A percentile compares a stretch with the other conserved stretches of the same genome.
Evolutionary conservation across 2,797 vertebrate genomes (phyloP).

Genomic region (Diglossa cyanea): DNA sequence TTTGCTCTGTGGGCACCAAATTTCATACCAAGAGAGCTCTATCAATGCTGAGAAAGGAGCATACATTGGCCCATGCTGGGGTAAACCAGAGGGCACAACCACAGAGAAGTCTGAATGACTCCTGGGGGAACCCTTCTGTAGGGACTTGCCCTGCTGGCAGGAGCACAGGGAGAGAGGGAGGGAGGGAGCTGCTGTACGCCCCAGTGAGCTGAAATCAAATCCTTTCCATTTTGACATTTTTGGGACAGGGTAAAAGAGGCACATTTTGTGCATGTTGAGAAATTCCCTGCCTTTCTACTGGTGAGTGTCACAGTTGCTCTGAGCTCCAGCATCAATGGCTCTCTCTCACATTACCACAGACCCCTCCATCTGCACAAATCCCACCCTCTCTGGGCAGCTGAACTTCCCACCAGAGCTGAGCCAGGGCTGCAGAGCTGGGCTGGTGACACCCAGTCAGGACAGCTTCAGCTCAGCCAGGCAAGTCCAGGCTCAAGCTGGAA

Average conservation of each 20-base stretch:
- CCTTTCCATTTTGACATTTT: neutral
- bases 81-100: neutral
- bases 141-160: neutral
- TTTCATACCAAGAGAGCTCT: rapidly evolving
- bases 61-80: neutral
- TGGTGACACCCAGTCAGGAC: neutral
- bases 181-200: neutral
- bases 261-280: neutral
- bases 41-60: neutral
- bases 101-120: neutral
- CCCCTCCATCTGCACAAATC: neutral
- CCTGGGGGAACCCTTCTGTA: neutral
- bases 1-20: neutral
- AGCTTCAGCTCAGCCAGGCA: neutral
- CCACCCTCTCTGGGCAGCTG: rapidly evolving
- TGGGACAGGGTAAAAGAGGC: neutral
- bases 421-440: neutral
- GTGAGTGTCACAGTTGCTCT: rapidly evolving
- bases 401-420: neutral
- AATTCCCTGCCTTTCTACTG: neutral
- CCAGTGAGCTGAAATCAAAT: neutral
- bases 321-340: neutral
- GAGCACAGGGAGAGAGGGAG: neutral
- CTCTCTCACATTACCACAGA: rapidly evolving
- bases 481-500: neutral